Evolutionary conservation across 2,797 vertebrate genomes (phyloP).

Genomic region (Novumbra hubbsi): DNA sequence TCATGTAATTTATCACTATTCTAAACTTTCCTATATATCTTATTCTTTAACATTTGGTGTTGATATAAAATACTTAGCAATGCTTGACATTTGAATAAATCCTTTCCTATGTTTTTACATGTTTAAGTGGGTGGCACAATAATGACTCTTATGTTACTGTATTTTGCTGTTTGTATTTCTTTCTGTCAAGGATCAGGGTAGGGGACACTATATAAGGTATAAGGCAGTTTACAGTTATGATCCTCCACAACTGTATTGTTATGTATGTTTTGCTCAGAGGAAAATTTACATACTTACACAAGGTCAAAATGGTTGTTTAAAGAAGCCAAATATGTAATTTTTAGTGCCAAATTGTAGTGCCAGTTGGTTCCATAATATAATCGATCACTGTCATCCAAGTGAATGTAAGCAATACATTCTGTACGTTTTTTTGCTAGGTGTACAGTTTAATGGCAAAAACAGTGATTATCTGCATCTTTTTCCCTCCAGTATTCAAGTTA

Average conservation of each 20-base stretch:
- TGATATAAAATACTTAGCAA: conserved; percentile 92
- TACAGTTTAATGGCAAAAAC: conserved; percentile 76
- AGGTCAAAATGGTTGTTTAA: conserved; percentile 45
- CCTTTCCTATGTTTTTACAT: conserved; percentile 88
- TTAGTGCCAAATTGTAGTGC: conserved; percentile 76
- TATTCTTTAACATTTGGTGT: conserved; percentile 98
- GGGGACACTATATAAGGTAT: conserved; percentile 55
- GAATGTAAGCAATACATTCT: conserved; percentile 79
- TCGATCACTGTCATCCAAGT: conserved; percentile 76
- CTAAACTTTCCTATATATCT: conserved; percentile 93
- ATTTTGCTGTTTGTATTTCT: conserved; percentile 65
- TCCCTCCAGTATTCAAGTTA: conserved; percentile 53
- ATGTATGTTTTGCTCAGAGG: conserved; percentile 63
- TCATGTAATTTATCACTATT: conserved; percentile 97
- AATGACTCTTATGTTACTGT: conserved; percentile 43
- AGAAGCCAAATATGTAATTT: conserved; percentile 76
- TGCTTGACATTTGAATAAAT: conserved; percentile 93
- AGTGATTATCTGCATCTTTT: conserved; percentile 67
- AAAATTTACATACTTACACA: conserved; percentile 61
- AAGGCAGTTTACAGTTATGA: conserved; percentile 65
- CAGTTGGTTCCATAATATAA: conserved; percentile 73
- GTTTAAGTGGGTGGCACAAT: conserved; percentile 63
- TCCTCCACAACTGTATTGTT: conserved; percentile 56
- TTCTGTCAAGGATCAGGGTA: conserved; percentile 65
- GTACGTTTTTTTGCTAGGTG: conserved; percentile 79